phyloP scores from a whole-genome alignment of 2,113 vertebrate species.

The Hippocampus comes region DNA sequence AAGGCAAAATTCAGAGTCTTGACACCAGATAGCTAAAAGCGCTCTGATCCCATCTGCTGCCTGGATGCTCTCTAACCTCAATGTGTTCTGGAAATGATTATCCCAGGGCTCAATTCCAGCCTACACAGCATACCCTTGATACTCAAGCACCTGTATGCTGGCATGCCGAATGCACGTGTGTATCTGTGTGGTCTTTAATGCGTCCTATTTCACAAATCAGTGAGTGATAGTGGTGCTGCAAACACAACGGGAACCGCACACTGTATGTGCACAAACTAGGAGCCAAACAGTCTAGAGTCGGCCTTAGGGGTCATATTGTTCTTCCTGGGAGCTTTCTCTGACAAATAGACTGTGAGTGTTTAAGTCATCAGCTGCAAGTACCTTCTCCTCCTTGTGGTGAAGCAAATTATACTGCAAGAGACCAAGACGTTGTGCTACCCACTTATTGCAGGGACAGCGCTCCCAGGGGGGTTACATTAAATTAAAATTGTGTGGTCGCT shows the following conservation, averaged over 20 bases:
- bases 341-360: constrained; percentile 3
- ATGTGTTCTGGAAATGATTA: constrained; percentile 55
- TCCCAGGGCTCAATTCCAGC: constrained; percentile 27
- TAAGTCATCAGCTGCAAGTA: constrained; percentile 22
- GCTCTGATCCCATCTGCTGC: constrained; percentile 53
- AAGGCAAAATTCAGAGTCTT: constrained; percentile 56
- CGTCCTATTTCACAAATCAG: neutral
- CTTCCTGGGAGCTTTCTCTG: constrained; percentile 2
- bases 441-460: neutral
- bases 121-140: constrained; percentile 9
- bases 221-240: constrained; percentile 7
- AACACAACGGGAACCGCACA: neutral
- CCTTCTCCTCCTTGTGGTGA: neutral
- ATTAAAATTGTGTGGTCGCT: neutral
- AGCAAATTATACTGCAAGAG: neutral
- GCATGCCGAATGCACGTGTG: neutral
- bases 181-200: neutral
- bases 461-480: neutral
- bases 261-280: constrained; percentile 9
- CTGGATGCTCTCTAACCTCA: constrained; percentile 53
- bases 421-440: neutral
- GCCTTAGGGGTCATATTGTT: constrained; percentile 29
- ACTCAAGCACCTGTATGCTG: constrained; percentile 11
- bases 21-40: constrained; percentile 45
- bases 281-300: constrained; percentile 40